Evolutionary conservation across 2,113 vertebrate genomes (phyloP).

Genomic region (Copsychus sechellarum): DNA sequence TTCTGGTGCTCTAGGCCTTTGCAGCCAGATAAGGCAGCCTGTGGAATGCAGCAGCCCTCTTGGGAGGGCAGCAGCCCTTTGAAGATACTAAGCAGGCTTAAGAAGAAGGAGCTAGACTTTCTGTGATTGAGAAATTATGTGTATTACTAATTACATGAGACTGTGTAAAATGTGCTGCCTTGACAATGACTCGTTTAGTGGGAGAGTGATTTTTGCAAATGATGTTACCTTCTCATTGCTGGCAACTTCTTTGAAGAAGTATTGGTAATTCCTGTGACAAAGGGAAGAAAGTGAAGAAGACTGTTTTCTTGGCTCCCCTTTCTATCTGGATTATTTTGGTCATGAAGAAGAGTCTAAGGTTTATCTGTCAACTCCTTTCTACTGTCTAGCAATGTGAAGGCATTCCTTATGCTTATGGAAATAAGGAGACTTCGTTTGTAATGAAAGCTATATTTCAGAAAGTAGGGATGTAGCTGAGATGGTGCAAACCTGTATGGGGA

Average conservation of each 20-base stretch:
- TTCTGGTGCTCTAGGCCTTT: background rate
- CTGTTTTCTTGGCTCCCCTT: background rate
- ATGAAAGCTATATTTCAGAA: background rate
- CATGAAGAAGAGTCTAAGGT: background rate
- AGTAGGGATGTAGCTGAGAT: background rate
- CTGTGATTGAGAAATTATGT: background rate
- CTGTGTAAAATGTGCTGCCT: background rate
- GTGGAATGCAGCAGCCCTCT: background rate
- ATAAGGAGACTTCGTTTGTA: background rate
- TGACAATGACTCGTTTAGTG: background rate
- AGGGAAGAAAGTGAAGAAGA: background rate
- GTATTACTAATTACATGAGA: background rate
- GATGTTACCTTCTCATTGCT: background rate
- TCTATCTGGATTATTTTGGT: background rate
- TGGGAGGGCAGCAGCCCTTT: background rate
- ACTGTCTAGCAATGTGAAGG: background rate
- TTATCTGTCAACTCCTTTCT: background rate
- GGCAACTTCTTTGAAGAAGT: background rate
- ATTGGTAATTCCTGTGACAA: background rate
- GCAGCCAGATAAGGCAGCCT: background rate
- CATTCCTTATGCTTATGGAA: background rate
- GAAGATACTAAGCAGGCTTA: background rate
- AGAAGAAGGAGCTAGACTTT: background rate
- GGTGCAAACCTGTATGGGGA: rapidly evolving
- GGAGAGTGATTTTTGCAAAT: background rate